A percentile compares a stretch with the other conserved stretches of the same genome.
Evolutionary conservation across 2,888 invertebrate species (phyloP).

Genomic region (Acrobasis repandana): DNA sequence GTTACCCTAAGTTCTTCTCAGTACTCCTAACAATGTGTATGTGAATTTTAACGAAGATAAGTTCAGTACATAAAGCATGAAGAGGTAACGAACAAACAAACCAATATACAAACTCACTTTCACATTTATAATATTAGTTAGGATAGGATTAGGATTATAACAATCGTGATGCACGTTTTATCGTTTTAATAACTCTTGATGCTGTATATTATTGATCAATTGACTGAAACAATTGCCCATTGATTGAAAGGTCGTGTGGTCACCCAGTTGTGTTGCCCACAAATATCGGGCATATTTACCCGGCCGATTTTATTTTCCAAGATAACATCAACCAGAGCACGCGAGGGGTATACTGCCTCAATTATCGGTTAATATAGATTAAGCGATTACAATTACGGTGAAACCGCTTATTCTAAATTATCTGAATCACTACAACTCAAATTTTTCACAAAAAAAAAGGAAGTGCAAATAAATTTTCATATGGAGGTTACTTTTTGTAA

Average conservation of each 20-base stretch:
- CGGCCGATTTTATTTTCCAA: conserved; percentile 49
- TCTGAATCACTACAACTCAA: not conserved
- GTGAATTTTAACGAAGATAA: too few relatives aligned
- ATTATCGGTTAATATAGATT: conserved; percentile 43
- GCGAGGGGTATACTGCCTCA: conserved; percentile 39
- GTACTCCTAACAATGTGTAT: too few relatives aligned
- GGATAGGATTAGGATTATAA: too few relatives aligned
- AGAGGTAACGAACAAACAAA: too few relatives aligned
- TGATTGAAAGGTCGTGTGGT: not conserved
- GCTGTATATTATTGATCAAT: not conserved
- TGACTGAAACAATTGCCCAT: not conserved
- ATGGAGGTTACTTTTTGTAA: too few relatives aligned
- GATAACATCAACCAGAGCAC: conserved; percentile 42
- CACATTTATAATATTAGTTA: too few relatives aligned
- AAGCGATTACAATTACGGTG: conserved; percentile 37
- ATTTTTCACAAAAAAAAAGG: not conserved
- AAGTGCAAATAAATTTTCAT: too few relatives aligned
- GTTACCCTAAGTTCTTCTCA: too few relatives aligned
- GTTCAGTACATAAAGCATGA: too few relatives aligned
- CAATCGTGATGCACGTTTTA: conserved; percentile 20
- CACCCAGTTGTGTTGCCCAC: not conserved
- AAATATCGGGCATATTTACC: conserved; percentile 47
- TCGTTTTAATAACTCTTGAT: not conserved
- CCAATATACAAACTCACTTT: too few relatives aligned
- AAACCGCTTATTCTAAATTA: not conserved